Base-by-base conservation (phyloP, 2,797 vertebrate species). In the Macrochelys suwanniensis region DNA sequence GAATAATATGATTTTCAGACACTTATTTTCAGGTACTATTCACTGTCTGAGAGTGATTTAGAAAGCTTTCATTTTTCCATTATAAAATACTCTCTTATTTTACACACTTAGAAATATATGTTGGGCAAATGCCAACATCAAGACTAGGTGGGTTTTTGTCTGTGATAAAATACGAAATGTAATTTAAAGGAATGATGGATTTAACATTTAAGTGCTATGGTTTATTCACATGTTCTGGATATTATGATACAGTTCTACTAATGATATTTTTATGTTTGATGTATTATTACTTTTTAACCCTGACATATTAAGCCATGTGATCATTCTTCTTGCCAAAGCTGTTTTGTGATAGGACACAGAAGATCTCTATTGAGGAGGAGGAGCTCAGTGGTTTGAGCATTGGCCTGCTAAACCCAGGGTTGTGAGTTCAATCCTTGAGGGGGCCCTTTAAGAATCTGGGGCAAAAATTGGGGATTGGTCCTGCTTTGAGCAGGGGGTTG, bases 81-180 rank as follows among this genome's bases (percentile, higher is more conserved):
- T 95, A 94, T 87, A 50, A 65, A 91, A 83, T 93, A 96, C 95
- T 94, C 94, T 97, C 97, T 96, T 92, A 95, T 88, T 97, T 93
- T 96, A 96, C 92, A 90, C 93, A 94, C 88, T 96, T 97, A 95
- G 92, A 90, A 85, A 82, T 68, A 61, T 92, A 95, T 94, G 53
- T 96, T 97, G 86, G 94, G 90, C 96, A 88, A 93, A 78, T n/a
- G 56, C 23, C 92, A 95, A 96, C 92, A 94, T 86, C 89, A 96
- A 97, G 92, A 45, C 92, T 77, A 90, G 61, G 53, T 16, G 91
- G 94, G 94, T 86, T 89, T 96, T 94, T 92, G 87, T 96, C 86
- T 84, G 94, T 96, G 91, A 86, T 95, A 95, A 89, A 90, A 91
- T 97, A 96, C 92, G 95, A 80, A 81, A 84, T 96, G 94, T 94